Evolutionary conservation across 2,888 invertebrate species (phyloP).

Genomic region (Ormia ochracea): DNA sequence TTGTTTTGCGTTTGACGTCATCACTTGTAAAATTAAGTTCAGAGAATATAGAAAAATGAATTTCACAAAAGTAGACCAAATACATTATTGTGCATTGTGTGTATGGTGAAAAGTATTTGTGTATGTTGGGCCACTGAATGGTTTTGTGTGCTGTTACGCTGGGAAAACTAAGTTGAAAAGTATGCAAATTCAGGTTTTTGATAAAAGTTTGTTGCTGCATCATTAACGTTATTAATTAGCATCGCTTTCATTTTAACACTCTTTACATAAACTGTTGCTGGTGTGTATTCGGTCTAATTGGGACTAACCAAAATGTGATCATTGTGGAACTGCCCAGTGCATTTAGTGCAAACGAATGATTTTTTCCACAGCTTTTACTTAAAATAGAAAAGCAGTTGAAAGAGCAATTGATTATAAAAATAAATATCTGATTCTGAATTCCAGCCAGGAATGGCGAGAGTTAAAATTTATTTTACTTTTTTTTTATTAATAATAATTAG

Average conservation of each 20-base stretch:
- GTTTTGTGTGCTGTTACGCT: background rate
- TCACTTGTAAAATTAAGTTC: constrained; percentile 48
- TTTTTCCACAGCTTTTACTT: too few species aligned
- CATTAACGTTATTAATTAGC: constrained; percentile 14
- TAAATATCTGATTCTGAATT: too few species aligned
- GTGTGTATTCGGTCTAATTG: too few species aligned
- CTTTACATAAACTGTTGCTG: background rate
- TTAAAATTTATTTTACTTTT: too few species aligned
- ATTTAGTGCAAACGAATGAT: too few species aligned
- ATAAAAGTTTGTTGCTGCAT: constrained; percentile 31
- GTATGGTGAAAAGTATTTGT: background rate
- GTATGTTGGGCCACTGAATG: background rate
- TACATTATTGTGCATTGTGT: background rate
- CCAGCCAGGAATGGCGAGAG: too few species aligned
- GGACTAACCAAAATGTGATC: too few species aligned
- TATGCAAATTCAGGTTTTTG: constrained; percentile 26
- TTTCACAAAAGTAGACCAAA: background rate
- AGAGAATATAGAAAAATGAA: constrained; percentile 40
- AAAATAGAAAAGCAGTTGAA: too few species aligned
- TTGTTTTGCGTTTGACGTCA: constrained; percentile 58
- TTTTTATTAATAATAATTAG: too few species aligned
- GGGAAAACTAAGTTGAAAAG: background rate
- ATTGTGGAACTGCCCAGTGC: too few species aligned
- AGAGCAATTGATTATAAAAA: too few species aligned
- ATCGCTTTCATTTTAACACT: background rate